Conservation (phyloP, 1,140 invertebrate species). For the Euwallacea similis region DNA sequence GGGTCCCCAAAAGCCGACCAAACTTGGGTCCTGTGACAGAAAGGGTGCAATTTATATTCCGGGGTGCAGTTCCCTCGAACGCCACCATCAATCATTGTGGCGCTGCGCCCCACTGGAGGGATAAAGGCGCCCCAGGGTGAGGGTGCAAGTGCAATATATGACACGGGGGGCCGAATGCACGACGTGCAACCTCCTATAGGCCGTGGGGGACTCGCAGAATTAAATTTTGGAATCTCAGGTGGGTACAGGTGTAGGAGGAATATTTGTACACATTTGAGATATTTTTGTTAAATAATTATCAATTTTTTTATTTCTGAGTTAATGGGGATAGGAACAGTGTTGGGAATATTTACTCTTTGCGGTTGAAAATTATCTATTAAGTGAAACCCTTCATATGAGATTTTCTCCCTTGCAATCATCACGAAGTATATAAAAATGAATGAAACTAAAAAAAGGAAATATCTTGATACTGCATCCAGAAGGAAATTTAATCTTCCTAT, state of each 20-base stretch:
- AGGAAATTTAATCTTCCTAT: constrained; percentile 41
- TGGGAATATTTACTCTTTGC: too few species aligned
- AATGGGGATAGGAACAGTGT: too few species aligned
- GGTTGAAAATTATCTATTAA: too few species aligned
- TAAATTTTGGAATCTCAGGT: too few species aligned
- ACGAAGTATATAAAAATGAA: too few species aligned
- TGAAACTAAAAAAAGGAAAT: constrained; percentile 8
- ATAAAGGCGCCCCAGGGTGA: constrained; percentile 41
- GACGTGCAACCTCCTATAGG: background rate
- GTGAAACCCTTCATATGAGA: too few species aligned
- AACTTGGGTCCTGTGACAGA: constrained; percentile 35
- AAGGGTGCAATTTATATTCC: constrained; percentile 51
- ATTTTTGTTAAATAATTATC: too few species aligned
- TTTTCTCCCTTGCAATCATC: too few species aligned
- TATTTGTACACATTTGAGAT: too few species aligned
- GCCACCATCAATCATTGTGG: constrained; percentile 51
- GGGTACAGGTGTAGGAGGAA: too few species aligned
- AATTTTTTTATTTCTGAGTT: too few species aligned
- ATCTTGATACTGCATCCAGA: constrained; percentile 36
- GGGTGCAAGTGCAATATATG: constrained; percentile 48
- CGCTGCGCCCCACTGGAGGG: constrained; percentile 45
- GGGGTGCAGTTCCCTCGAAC: constrained; percentile 46
- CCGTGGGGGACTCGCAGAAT: too few species aligned
- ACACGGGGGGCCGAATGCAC: constrained; percentile 11
- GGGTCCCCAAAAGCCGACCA: constrained; percentile 3